Conservation (phyloP, 92 coral and sea anemone species). For the Phymanthus crucifer region DNA sequence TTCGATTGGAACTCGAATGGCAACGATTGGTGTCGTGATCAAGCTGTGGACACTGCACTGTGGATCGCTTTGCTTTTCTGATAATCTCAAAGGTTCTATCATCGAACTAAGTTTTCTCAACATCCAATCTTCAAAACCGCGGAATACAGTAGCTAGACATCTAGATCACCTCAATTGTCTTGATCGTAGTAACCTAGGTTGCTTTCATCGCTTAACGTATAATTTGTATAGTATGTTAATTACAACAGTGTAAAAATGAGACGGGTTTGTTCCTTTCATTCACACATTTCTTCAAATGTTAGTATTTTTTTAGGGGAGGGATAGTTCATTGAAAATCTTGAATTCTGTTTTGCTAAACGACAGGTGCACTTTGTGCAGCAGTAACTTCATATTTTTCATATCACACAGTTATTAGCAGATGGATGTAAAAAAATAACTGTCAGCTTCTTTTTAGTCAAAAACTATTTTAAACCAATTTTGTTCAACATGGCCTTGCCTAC, state of each 20-base stretch:
- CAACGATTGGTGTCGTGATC: not conserved
- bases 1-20: not conserved
- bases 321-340: not conserved
- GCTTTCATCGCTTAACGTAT: not conserved
- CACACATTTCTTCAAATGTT: not conserved
- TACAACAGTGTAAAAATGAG: not conserved
- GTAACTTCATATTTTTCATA: not conserved
- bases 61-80: not conserved
- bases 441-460: not conserved
- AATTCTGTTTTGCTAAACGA: not conserved
- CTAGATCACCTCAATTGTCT: not conserved
- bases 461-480: not conserved
- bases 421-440: too few relatives aligned
- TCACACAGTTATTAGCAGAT: not conserved
- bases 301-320: not conserved
- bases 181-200: not conserved
- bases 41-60: not conserved
- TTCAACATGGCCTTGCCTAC: too few relatives aligned
- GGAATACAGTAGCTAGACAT: not conserved
- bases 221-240: not conserved
- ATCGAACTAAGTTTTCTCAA: not conserved
- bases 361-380: not conserved
- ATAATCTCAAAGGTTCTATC: not conserved
- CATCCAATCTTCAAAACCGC: constrained; percentile 3
- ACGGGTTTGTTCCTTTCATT: not conserved